These are phyloP conservation scores for Lophura nycthemera DNA, from an alignment of 2,113 vertebrate genomes.

Conservation along the genomic window DNA sequence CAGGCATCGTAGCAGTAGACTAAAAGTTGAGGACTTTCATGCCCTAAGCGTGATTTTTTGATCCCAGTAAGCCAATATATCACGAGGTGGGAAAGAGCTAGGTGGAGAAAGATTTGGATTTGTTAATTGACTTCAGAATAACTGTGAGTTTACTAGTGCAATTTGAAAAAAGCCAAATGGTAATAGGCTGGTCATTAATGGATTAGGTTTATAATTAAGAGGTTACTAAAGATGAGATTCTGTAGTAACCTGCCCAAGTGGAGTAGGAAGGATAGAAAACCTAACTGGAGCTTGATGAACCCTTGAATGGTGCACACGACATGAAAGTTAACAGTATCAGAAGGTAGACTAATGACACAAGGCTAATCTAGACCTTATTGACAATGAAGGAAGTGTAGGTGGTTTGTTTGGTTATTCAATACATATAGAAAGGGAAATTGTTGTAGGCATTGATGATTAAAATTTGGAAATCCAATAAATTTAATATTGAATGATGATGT, in stretches of 20 bases:
- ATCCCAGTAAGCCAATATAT: background rate
- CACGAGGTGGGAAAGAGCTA: background rate
- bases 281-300: background rate
- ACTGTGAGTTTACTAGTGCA: background rate
- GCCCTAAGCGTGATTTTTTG: background rate
- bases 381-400: background rate
- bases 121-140: background rate
- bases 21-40: background rate
- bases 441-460: constrained; percentile 43
- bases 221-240: background rate
- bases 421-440: constrained; percentile 47
- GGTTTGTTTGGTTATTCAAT: constrained; percentile 11
- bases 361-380: background rate
- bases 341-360: background rate
- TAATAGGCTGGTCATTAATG: constrained; percentile 3
- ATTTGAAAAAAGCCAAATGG: background rate
- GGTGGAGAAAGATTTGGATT: background rate
- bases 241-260: background rate
- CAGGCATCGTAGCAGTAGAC: background rate
- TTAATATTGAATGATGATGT: constrained; percentile 40
- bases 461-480: constrained; percentile 33
- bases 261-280: background rate
- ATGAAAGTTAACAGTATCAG: background rate
- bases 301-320: background rate
- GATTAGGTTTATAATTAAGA: constrained; percentile 14